phyloP scores from a whole-genome alignment of 2,888 invertebrate genomes.

The Drosophila formosana region DNA sequence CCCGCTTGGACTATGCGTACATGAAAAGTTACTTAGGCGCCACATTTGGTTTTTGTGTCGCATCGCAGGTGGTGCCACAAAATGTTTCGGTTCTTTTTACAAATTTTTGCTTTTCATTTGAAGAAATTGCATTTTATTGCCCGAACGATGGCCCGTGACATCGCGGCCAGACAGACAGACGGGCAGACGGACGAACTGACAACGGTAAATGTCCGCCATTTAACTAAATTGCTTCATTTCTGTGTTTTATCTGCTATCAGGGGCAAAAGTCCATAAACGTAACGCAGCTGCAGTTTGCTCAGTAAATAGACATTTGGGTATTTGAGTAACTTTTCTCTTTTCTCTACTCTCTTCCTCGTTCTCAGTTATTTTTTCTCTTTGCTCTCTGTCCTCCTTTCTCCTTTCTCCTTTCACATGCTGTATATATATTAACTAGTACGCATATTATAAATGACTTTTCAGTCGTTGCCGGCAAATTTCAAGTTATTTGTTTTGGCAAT shows the following conservation, averaged over 20 bases:
- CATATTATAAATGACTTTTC: slow-evolving; percentile 20
- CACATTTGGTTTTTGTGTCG: slow-evolving; percentile 4
- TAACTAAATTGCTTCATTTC: slow-evolving; percentile 41
- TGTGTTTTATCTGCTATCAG: slow-evolving; percentile 13
- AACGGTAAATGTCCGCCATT: slow-evolving; percentile 34
- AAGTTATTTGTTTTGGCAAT: neutral
- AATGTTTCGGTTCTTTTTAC: slow-evolving; percentile 17
- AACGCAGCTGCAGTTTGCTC: slow-evolving; percentile 12
- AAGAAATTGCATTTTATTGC: slow-evolving; percentile 41
- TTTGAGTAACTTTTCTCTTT: neutral
- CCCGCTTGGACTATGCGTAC: neutral
- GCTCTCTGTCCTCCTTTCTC: neutral
- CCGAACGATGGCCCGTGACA: slow-evolving; percentile 15
- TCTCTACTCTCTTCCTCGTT: neutral
- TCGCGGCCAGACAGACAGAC: neutral
- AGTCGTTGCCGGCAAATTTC: neutral
- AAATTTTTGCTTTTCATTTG: slow-evolving; percentile 22
- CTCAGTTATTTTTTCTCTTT: neutral
- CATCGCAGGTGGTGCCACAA: slow-evolving; percentile 14
- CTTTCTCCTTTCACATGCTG: neutral
- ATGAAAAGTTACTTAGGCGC: slow-evolving; percentile 4
- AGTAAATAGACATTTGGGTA: slow-evolving; percentile 1
- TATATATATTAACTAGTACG: slow-evolving; percentile 12
- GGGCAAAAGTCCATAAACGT: slow-evolving; percentile 3
- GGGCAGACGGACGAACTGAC: neutral